Percentiles rank a stretch among this genome's conserved stretches.
Conservation (phyloP, 2,797 vertebrate genomes). For the Galaxias olidus region DNA sequence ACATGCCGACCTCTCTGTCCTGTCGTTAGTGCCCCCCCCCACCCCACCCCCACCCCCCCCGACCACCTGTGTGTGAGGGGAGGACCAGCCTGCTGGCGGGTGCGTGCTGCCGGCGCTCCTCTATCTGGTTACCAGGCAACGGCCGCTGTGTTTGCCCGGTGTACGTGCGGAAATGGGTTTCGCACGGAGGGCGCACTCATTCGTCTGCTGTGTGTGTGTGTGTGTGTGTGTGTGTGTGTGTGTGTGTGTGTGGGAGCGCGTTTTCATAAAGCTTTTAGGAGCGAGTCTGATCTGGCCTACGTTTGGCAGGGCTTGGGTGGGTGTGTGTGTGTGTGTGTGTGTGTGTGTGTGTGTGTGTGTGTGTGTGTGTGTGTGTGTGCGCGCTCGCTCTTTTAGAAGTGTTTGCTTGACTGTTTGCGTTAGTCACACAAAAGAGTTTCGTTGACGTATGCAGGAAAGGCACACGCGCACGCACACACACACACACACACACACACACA, state of each 20-base stretch:
- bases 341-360: conserved; percentile 21
- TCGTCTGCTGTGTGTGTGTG: conserved; percentile 45
- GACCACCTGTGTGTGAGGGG: conserved; percentile 76
- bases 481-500: too few species aligned
- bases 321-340: conserved; percentile 20
- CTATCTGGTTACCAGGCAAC: conserved; percentile 75
- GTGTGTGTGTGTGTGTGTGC: conserved; percentile 15
- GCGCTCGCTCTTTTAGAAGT: neutral
- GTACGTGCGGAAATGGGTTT: conserved; percentile 66
- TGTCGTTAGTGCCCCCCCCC: conserved; percentile 34
- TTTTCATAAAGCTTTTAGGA: conserved; percentile 36
- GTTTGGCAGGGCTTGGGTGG: conserved; percentile 34
- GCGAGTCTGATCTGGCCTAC: too few species aligned
- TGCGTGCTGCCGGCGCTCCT: conserved; percentile 68
- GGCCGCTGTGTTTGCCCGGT: conserved; percentile 72
- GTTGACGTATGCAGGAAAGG: too few species aligned
- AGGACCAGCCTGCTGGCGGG: conserved; percentile 61
- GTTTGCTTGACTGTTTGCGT: neutral
- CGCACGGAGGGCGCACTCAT: conserved; percentile 19
- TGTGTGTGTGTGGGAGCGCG: conserved; percentile 34
- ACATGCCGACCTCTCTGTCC: conserved; percentile 46
- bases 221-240: conserved; percentile 14
- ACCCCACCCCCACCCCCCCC: conserved; percentile 50
- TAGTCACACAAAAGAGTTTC: too few species aligned
- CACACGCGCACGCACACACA: too few species aligned